Percentiles rank a stretch among this genome's conserved stretches.
Evolutionary conservation across 2,888 invertebrate genomes (phyloP).

Genomic region (Caenorhabditis sp.): DNA sequence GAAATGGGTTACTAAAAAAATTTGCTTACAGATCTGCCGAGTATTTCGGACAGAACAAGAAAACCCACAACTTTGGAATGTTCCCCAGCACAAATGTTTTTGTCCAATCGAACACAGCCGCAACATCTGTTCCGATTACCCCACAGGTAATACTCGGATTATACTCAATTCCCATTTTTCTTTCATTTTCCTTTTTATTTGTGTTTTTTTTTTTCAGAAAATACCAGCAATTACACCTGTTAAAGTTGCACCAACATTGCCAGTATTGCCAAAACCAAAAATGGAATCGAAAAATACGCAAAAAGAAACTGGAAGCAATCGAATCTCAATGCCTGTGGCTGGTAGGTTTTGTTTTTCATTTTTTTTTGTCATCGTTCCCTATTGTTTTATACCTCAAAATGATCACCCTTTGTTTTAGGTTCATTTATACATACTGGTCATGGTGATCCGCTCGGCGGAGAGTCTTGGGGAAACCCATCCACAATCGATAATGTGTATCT

Average conservation of each 20-base stretch:
- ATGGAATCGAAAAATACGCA: background rate
- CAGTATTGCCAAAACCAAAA: background rate
- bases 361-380: background rate
- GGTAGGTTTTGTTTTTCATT: conserved; percentile 7
- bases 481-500: conserved; percentile 77
- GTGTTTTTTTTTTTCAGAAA: conserved; percentile 14
- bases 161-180: background rate
- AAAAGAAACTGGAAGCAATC: background rate
- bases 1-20: too few relatives aligned
- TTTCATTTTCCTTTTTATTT: background rate
- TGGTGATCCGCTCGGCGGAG: conserved; percentile 60
- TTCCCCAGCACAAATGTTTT: conserved; percentile 79
- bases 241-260: conserved; percentile 12
- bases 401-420: conserved; percentile 44
- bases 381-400: background rate
- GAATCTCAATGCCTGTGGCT: conserved; percentile 25
- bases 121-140: conserved; percentile 19
- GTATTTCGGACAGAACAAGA: conserved; percentile 94
- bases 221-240: conserved; percentile 22
- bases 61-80: conserved; percentile 85
- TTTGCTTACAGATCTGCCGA: conserved; percentile 73
- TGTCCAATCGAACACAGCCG: conserved; percentile 31
- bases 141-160: conserved; percentile 18
- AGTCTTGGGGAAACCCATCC: conserved; percentile 85
- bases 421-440: conserved; percentile 83